phyloP scores from a whole-genome alignment of 1,140 invertebrate species.

The Panulirus ornatus region DNA sequence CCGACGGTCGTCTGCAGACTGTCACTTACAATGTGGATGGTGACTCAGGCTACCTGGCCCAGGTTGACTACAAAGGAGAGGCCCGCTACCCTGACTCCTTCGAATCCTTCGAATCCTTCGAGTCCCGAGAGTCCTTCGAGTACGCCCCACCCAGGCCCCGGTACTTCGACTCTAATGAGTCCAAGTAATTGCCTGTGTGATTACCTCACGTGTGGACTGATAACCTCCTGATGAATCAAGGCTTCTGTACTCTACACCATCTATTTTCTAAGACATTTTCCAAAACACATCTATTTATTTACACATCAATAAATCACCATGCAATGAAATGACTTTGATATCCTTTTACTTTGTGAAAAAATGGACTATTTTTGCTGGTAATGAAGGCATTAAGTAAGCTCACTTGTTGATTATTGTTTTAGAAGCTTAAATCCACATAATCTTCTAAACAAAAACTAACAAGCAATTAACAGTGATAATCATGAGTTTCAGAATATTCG shows the following conservation, averaged over 20 bases:
- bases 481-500: too few relatives aligned
- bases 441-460: too few relatives aligned
- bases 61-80: constrained; percentile 18
- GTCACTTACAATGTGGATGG: constrained; percentile 30
- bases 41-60: constrained; percentile 27
- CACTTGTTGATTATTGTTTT: too few relatives aligned
- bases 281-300: neutral
- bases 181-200: neutral
- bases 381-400: too few relatives aligned
- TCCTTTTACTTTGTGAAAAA: too few relatives aligned
- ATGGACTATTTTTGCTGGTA: too few relatives aligned
- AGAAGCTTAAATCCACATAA: too few relatives aligned
- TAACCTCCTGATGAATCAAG: neutral
- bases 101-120: neutral
- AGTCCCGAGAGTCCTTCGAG: neutral
- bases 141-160: neutral
- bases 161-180: constrained; percentile 23
- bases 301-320: neutral
- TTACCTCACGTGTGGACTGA: neutral
- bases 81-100: constrained; percentile 15
- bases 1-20: constrained; percentile 68
- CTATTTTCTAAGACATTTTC: neutral
- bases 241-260: neutral
- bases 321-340: neutral
- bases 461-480: too few relatives aligned